Conservation (phyloP, 2,888 invertebrate species). For the Amphipoea oculea region DNA sequence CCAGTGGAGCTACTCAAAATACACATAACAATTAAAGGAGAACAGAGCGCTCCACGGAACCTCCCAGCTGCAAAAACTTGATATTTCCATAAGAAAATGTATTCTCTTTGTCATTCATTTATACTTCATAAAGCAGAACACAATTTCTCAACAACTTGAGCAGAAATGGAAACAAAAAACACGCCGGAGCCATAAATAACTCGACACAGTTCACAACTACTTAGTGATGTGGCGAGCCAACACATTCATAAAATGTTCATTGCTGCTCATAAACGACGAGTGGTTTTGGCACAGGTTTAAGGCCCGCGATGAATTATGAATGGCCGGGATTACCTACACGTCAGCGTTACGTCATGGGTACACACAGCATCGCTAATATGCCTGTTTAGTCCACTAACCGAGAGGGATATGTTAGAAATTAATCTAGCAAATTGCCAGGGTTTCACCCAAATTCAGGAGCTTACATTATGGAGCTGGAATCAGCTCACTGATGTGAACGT, state of each 20-base stretch:
- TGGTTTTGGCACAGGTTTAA: slow-evolving; percentile 54
- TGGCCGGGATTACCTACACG: slow-evolving; percentile 48
- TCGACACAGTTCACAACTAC: slow-evolving; percentile 57
- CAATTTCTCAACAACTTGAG: slow-evolving; percentile 52
- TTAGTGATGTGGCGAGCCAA: slow-evolving; percentile 61
- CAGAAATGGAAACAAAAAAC: slow-evolving; percentile 55
- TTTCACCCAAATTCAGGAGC: slow-evolving; percentile 5
- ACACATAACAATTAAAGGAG: slow-evolving; percentile 52
- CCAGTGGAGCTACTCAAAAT: slow-evolving; percentile 33
- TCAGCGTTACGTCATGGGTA: slow-evolving; percentile 50
- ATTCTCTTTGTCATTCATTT: slow-evolving; percentile 67
- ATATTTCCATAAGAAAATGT: slow-evolving; percentile 64
- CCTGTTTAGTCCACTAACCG: slow-evolving; percentile 46
- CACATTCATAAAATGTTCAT: slow-evolving; percentile 65
- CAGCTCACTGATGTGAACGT: not conserved
- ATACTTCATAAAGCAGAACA: slow-evolving; percentile 51
- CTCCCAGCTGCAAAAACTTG: slow-evolving; percentile 38
- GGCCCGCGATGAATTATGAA: slow-evolving; percentile 58
- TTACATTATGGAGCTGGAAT: slow-evolving; percentile 18
- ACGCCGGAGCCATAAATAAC: slow-evolving; percentile 54
- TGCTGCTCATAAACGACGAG: slow-evolving; percentile 53
- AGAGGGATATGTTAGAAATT: slow-evolving; percentile 51
- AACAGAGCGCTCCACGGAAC: slow-evolving; percentile 18
- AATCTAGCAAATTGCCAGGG: slow-evolving; percentile 38
- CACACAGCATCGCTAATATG: slow-evolving; percentile 55